phyloP scores from a whole-genome alignment of 2,797 vertebrate genomes.

The Echiichthys vipera region DNA sequence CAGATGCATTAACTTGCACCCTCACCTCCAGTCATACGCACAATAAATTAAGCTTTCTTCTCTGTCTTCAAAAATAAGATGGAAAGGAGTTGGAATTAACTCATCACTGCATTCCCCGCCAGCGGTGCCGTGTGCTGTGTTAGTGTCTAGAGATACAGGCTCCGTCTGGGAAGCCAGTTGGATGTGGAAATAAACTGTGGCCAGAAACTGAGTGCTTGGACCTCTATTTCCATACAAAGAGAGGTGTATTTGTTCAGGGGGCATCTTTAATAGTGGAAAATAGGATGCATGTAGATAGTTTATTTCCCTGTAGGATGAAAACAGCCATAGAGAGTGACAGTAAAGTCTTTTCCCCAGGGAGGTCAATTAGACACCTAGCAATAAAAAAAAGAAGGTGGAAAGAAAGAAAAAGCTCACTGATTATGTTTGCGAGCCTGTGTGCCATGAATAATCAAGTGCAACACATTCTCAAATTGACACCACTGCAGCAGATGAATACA shows the following conservation, averaged over 20 bases:
- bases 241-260: conserved; percentile 60
- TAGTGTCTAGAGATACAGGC: conserved; percentile 52
- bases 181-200: conserved; percentile 65
- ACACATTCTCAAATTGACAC: conserved; percentile 24
- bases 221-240: conserved; percentile 78
- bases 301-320: conserved; percentile 68
- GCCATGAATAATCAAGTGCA: conserved; percentile 36
- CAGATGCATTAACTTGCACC: conserved; percentile 64
- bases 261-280: conserved; percentile 69
- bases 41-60: conserved; percentile 60
- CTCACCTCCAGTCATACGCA: conserved; percentile 59
- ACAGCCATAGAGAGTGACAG: conserved; percentile 53
- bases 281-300: conserved; percentile 65
- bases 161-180: conserved; percentile 64
- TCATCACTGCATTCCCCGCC: conserved; percentile 38
- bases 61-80: conserved; percentile 62
- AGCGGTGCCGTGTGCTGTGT: conserved; percentile 42
- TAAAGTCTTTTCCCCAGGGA: conserved; percentile 69
- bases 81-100: conserved; percentile 67
- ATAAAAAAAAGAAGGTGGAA: conserved; percentile 61
- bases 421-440: conserved; percentile 44
- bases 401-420: conserved; percentile 36
- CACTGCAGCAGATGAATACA: conserved; percentile 27
- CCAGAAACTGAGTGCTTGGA: conserved; percentile 49
- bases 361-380: conserved; percentile 68